Evolutionary conservation across 1,140 invertebrate genomes (phyloP).

Genomic region (Sipha flava): DNA sequence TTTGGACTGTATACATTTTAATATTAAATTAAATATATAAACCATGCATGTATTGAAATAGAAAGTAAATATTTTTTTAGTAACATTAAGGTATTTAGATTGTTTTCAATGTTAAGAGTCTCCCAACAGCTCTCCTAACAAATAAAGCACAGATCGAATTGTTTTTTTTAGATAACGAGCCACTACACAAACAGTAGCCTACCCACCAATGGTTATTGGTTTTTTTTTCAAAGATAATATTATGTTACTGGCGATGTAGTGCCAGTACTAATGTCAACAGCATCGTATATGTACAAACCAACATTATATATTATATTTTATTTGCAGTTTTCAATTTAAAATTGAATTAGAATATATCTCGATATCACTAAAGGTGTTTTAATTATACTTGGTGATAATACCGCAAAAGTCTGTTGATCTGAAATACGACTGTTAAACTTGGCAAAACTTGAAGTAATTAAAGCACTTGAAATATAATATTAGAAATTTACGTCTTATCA

Average conservation of each 20-base stretch:
- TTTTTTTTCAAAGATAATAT: constrained; percentile 5
- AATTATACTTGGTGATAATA: not conserved
- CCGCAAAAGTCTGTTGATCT: not conserved
- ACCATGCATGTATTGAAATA: no score
- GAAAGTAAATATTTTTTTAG: no score
- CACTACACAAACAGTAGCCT: constrained; percentile 15
- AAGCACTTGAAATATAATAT: not conserved
- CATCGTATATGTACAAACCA: not conserved
- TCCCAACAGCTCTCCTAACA: not conserved
- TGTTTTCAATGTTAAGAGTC: not conserved
- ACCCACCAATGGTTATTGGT: not conserved
- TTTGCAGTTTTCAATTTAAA: not conserved
- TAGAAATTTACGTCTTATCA: not conserved
- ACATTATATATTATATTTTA: not conserved
- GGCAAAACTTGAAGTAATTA: not conserved
- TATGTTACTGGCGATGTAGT: not conserved
- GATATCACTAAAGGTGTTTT: not conserved
- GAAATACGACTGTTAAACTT: not conserved
- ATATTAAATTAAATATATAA: no score
- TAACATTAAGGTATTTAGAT: no score
- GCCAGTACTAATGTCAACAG: not conserved
- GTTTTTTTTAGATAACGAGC: constrained; percentile 21
- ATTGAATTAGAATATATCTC: not conserved
- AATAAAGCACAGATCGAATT: constrained; percentile 16
- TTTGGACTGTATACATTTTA: no score